Percentiles rank a stretch among this genome's conserved stretches.
phyloP scores from a whole-genome alignment of 2,797 vertebrate species.

The Myoxocephalus aenaeus region DNA sequence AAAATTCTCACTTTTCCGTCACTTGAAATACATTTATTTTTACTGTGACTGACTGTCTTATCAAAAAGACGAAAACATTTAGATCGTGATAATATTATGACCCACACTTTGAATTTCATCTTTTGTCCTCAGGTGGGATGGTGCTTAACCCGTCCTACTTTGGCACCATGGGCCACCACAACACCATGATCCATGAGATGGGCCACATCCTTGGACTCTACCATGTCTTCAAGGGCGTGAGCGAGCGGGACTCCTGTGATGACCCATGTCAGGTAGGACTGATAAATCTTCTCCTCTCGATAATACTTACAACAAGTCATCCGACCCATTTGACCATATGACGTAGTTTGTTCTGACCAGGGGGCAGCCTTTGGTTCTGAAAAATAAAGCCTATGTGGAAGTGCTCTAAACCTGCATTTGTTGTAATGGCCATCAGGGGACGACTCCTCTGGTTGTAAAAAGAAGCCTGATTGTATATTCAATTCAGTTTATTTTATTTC shows the following conservation, averaged over 20 bases:
- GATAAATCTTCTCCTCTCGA: neutral
- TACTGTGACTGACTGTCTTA: neutral
- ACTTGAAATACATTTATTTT: neutral
- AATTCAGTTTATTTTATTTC: no score
- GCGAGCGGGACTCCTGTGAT: slow-evolving; percentile 95
- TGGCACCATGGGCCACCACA: slow-evolving; percentile 89
- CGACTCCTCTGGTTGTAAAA: neutral
- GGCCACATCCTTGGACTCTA: slow-evolving; percentile 96
- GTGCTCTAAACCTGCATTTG: neutral
- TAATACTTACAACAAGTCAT: neutral
- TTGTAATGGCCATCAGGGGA: neutral
- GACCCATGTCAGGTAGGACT: slow-evolving; percentile 92
- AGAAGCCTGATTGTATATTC: neutral
- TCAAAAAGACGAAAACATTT: neutral
- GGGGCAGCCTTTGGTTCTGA: neutral
- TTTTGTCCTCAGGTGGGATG: slow-evolving; percentile 88
- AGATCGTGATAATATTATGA: neutral
- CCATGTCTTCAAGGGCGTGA: slow-evolving; percentile 98
- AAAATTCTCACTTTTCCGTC: neutral
- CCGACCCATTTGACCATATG: neutral
- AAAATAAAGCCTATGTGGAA: neutral
- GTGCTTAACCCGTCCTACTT: slow-evolving; percentile 95
- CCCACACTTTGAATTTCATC: neutral
- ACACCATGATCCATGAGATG: slow-evolving; percentile 98
- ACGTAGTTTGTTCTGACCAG: neutral